Percentiles rank a stretch among this genome's conserved stretches.
These are phyloP conservation scores for Lacanobia oleracea DNA, from an alignment of 2,888 invertebrate species.

Conservation along the genomic window DNA sequence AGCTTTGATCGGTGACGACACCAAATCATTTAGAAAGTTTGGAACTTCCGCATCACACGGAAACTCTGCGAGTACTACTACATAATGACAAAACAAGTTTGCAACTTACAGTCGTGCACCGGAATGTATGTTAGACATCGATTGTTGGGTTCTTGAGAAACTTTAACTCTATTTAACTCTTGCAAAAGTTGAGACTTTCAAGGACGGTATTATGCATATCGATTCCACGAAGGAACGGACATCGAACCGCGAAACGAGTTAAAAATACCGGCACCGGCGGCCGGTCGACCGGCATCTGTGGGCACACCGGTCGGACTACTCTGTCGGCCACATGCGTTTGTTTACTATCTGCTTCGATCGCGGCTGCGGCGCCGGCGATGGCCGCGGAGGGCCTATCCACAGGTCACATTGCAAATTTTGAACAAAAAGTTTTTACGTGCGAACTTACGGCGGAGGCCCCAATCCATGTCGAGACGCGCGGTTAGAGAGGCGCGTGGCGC, in stretches of 20 bases:
- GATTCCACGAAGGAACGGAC: conserved; percentile 88
- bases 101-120: conserved; percentile 79
- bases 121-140: conserved; percentile 71
- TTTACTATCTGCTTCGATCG: conserved; percentile 87
- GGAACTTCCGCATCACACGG: conserved; percentile 70
- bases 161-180: conserved; percentile 77
- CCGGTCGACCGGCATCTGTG: conserved; percentile 88
- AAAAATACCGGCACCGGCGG: conserved; percentile 87
- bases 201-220: conserved; percentile 88
- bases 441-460: conserved; percentile 90
- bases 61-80: conserved; percentile 69
- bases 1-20: conserved; percentile 72
- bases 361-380: conserved; percentile 71
- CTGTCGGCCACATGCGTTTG: conserved; percentile 88
- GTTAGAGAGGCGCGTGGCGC: conserved; percentile 81
- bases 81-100: conserved; percentile 78
- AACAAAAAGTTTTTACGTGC: conserved; percentile 73
- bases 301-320: conserved; percentile 88
- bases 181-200: conserved; percentile 80
- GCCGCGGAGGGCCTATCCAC: conserved; percentile 65
- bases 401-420: conserved; percentile 65
- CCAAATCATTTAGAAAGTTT: conserved; percentile 78
- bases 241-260: conserved; percentile 90
- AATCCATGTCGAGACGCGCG: conserved; percentile 85
- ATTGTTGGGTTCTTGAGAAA: conserved; percentile 71